A percentile compares a stretch with the other conserved stretches of the same genome.
Evolutionary conservation across 2,888 invertebrate species (phyloP).

Genomic region (Lasioglossum leucozonium): DNA sequence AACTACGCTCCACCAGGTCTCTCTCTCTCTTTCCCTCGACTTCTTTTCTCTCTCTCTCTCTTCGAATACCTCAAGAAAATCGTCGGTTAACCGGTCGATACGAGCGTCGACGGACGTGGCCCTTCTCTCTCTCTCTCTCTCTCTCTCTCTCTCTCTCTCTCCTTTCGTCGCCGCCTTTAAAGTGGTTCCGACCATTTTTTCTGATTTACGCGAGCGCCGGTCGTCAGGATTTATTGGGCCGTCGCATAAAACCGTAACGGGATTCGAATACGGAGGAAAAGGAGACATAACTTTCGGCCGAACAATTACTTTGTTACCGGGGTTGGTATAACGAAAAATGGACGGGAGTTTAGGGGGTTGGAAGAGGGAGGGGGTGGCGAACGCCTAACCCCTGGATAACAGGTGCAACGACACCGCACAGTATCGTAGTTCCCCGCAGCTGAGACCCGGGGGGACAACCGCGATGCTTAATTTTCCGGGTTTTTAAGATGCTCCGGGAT

Average conservation of each 20-base stretch:
- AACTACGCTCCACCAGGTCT: constrained; percentile 1
- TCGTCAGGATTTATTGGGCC: constrained; percentile 41
- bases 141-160: neutral
- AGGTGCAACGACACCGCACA: neutral
- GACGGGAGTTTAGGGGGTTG: neutral
- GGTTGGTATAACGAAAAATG: neutral
- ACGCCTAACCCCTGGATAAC: neutral
- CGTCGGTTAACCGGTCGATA: constrained; percentile 38
- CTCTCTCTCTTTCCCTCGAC: neutral
- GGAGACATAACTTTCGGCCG: constrained; percentile 13
- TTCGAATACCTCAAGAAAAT: constrained; percentile 19
- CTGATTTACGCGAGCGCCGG: constrained; percentile 39
- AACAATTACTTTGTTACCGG: constrained; percentile 23
- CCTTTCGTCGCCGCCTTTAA: constrained; percentile 23
- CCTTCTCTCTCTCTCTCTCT: neutral
- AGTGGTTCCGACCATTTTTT: constrained; percentile 49
- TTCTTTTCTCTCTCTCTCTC: neutral
- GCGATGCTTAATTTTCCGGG: neutral
- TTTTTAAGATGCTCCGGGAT: neutral
- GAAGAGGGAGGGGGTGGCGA: too few species aligned
- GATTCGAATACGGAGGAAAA: constrained; percentile 37
- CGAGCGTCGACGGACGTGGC: neutral
- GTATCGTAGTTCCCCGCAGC: neutral
- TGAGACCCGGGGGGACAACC: neutral
- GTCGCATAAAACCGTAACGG: constrained; percentile 31